These are phyloP conservation scores for Aeoliscus strigatus DNA, from an alignment of 2,797 vertebrate genomes.

Conservation along the genomic window DNA sequence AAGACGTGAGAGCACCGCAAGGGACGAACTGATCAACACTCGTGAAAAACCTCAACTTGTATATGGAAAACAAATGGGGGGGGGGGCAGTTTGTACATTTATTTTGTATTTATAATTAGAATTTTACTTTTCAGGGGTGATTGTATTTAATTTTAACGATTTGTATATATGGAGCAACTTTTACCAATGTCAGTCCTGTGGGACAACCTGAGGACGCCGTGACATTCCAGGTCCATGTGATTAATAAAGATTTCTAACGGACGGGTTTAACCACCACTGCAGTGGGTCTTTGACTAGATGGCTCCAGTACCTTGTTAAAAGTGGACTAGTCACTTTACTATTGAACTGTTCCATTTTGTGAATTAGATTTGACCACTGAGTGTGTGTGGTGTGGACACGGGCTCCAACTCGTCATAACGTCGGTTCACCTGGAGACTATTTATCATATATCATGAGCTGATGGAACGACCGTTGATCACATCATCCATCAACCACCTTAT, in stretches of 20 bases:
- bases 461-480: too few species aligned
- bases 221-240: conserved; percentile 80
- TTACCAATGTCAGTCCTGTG: conserved; percentile 74
- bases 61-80: conserved; percentile 45
- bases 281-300: too few species aligned
- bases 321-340: too few species aligned
- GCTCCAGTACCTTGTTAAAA: too few species aligned
- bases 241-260: conserved; percentile 70
- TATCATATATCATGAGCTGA: too few species aligned
- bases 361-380: too few species aligned
- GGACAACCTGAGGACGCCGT: conserved; percentile 75
- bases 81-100: conserved; percentile 76
- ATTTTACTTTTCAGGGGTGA: conserved; percentile 77
- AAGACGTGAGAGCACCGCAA: conserved; percentile 81
- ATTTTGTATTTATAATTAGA: conserved; percentile 83
- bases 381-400: too few species aligned
- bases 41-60: conserved; percentile 71
- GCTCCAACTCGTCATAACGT: too few species aligned
- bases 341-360: too few species aligned
- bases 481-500: too few species aligned
- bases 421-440: too few species aligned
- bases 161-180: conserved; percentile 88
- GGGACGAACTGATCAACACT: conserved; percentile 60
- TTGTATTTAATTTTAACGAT: conserved; percentile 92
- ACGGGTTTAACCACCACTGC: conserved; percentile 15